A percentile compares a stretch with the other conserved stretches of the same genome.
Conservation (phyloP, 2,113 vertebrate species). For the Pseudorectes ferrugineus region DNA sequence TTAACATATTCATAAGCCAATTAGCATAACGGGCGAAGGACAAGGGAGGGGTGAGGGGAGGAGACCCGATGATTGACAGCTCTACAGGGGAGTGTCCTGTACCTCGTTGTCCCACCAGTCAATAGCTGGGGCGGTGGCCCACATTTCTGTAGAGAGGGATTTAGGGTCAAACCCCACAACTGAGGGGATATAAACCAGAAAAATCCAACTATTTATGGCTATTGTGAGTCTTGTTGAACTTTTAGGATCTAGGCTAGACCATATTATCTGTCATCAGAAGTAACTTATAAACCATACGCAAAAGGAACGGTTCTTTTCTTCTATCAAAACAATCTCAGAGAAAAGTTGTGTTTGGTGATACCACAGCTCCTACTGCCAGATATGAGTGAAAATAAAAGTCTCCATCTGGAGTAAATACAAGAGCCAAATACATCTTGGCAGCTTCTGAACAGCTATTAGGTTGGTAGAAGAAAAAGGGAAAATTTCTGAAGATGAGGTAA, state of each 20-base stretch:
- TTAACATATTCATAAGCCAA: too few relatives aligned
- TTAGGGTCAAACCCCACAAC: too few relatives aligned
- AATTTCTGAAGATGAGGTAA: neutral
- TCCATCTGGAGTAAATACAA: constrained; percentile 16
- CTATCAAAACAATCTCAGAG: constrained; percentile 1
- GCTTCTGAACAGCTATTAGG: neutral
- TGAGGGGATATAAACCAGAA: neutral
- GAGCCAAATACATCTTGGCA: constrained; percentile 23
- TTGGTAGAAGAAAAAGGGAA: neutral
- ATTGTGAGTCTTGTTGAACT: neutral
- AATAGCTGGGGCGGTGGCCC: too few relatives aligned
- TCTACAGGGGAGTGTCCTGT: too few relatives aligned
- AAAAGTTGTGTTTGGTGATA: constrained; percentile 9
- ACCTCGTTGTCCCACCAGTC: too few relatives aligned
- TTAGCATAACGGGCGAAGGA: too few relatives aligned
- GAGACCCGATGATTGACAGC: too few relatives aligned
- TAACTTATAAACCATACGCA: neutral
- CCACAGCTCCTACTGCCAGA: neutral
- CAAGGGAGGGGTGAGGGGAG: too few relatives aligned
- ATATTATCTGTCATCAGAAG: neutral
- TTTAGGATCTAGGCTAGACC: neutral
- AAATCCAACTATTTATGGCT: neutral
- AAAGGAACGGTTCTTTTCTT: neutral
- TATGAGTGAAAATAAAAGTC: constrained; percentile 1
- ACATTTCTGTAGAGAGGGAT: too few relatives aligned